Percentiles rank a stretch among this genome's conserved stretches.
Conservation (phyloP, 1,140 invertebrate species). For the Cydia fagiglandana region DNA sequence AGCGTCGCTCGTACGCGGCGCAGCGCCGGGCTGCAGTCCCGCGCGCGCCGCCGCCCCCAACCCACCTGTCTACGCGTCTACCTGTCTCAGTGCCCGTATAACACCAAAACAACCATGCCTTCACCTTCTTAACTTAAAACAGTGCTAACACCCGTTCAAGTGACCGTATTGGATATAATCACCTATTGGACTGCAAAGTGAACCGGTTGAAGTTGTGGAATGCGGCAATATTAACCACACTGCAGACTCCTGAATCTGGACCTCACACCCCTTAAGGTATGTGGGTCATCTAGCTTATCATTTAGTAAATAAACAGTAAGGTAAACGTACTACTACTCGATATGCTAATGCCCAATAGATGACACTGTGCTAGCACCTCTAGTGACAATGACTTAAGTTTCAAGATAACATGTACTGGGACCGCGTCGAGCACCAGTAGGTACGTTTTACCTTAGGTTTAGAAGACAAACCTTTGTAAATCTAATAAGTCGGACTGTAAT, state of each 20-base stretch:
- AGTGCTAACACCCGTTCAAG: conserved; percentile 66
- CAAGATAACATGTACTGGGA: too few relatives aligned
- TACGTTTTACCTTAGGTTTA: too few relatives aligned
- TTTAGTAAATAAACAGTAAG: conserved; percentile 4
- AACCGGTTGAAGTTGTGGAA: conserved; percentile 77
- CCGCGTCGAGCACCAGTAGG: too few relatives aligned
- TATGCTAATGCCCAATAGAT: too few relatives aligned
- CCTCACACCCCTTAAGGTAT: conserved; percentile 53
- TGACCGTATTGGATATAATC: conserved; percentile 42
- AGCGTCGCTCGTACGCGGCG: conserved; percentile 51
- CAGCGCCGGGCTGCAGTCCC: conserved; percentile 51
- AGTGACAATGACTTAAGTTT: too few relatives aligned
- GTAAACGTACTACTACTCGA: too few relatives aligned
- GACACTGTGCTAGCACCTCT: too few relatives aligned
- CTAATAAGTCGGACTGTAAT: background rate
- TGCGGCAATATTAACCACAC: conserved; percentile 77
- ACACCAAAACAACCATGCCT: conserved; percentile 60
- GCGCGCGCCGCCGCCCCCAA: conserved; percentile 52
- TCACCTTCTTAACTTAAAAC: conserved; percentile 39
- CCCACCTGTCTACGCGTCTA: conserved; percentile 42
- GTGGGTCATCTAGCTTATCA: conserved; percentile 35
- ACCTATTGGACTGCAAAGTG: conserved; percentile 46
- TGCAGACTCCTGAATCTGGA: conserved; percentile 64
- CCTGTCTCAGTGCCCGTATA: conserved; percentile 50
- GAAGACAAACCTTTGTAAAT: background rate